phyloP scores from a whole-genome alignment of 2,888 invertebrate genomes.

The Synanthedon andrenaeformis region DNA sequence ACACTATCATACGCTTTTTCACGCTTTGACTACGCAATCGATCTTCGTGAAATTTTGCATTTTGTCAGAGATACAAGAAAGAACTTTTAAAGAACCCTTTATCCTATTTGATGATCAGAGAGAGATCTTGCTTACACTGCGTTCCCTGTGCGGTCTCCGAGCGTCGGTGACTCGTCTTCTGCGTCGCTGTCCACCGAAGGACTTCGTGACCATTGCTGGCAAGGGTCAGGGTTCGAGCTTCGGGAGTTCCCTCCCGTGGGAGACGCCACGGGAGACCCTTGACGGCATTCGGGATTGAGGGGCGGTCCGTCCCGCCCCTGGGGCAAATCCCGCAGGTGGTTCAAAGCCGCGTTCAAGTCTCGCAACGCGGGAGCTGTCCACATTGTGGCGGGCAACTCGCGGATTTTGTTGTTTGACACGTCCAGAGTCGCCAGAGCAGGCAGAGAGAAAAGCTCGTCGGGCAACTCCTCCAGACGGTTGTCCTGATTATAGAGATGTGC shows the following conservation, averaged over 20 bases:
- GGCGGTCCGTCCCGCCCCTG: conserved; percentile 1
- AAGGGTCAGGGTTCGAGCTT: too few species aligned
- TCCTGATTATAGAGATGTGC: conserved; percentile 62
- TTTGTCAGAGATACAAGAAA: too few species aligned
- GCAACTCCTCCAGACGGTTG: conserved; percentile 86
- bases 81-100: too few species aligned
- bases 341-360: conserved; percentile 90
- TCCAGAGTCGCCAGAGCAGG: conserved; percentile 85
- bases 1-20: too few species aligned
- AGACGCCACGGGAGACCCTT: too few species aligned
- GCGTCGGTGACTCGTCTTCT: conserved; percentile 23
- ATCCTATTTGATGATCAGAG: neutral
- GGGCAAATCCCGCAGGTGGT: conserved; percentile 83
- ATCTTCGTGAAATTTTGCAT: too few species aligned
- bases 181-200: conserved; percentile 40
- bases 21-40: too few species aligned
- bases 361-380: conserved; percentile 89
- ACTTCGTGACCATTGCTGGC: conserved; percentile 35
- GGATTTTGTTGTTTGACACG: conserved; percentile 94
- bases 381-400: conserved; percentile 82
- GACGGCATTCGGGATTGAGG: too few species aligned
- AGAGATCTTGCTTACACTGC: conserved; percentile 43
- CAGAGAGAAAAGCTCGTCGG: conserved; percentile 84
- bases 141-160: conserved; percentile 39
- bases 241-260: too few species aligned